A percentile compares a stretch with the other conserved stretches of the same genome.
Conservation (phyloP, 1,140 invertebrate genomes). For the Neodiprion pinetum region DNA sequence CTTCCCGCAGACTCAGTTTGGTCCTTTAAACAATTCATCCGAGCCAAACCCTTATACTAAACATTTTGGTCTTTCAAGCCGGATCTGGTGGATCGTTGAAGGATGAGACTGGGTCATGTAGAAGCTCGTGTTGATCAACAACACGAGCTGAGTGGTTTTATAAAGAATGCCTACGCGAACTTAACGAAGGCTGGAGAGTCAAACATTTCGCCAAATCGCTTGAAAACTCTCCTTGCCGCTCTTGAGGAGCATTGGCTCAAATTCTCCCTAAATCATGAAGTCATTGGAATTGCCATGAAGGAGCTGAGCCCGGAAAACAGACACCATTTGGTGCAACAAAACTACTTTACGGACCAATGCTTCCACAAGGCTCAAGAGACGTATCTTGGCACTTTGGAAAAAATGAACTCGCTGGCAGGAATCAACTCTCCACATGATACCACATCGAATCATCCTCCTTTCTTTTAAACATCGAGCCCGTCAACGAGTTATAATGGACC, state of each 20-base stretch:
- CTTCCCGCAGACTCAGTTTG: no score
- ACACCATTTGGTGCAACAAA: background rate
- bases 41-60: background rate
- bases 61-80: slow-evolving; percentile 22
- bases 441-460: background rate
- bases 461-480: background rate
- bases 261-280: slow-evolving; percentile 13
- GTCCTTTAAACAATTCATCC: no score
- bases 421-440: background rate
- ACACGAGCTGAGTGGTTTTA: background rate
- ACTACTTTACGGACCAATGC: slow-evolving; percentile 11
- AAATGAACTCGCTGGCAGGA: background rate
- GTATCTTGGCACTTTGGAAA: slow-evolving; percentile 17
- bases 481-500: background rate
- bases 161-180: no score
- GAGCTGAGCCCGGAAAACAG: background rate
- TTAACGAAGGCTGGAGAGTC: no score
- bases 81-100: background rate
- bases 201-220: background rate
- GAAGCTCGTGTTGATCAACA: slow-evolving; percentile 5
- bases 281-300: background rate
- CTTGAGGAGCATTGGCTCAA: slow-evolving; percentile 11
- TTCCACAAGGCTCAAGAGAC: background rate
- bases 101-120: slow-evolving; percentile 14
- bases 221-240: background rate